phyloP scores from a whole-genome alignment of 2,797 vertebrate genomes.

The Morelia viridis region DNA sequence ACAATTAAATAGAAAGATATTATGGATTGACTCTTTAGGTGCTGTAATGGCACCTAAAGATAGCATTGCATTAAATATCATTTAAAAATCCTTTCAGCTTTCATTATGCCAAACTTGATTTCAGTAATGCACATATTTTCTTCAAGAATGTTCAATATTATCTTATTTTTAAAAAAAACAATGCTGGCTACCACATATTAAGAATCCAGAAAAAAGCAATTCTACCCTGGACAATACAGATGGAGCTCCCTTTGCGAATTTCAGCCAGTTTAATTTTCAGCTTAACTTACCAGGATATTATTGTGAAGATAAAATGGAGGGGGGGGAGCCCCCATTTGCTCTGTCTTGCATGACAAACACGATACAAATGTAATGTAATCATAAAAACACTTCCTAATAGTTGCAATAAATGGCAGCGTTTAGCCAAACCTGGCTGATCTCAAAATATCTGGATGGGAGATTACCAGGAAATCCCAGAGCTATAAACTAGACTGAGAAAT shows the following conservation, averaged over 20 bases:
- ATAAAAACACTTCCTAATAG: background rate
- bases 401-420: background rate
- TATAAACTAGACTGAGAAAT: background rate
- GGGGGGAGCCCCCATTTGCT: background rate
- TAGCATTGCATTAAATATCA: constrained; percentile 49
- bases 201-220: constrained; percentile 17
- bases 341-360: background rate
- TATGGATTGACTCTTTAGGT: background rate
- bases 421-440: background rate
- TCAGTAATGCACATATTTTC: constrained; percentile 51
- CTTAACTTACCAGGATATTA: background rate
- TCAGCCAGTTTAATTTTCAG: background rate
- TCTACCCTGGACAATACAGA: background rate
- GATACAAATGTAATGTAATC: background rate
- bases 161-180: constrained; percentile 41
- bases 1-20: background rate
- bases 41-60: constrained; percentile 56
- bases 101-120: constrained; percentile 36
- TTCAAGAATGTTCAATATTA: constrained; percentile 44
- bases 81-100: constrained; percentile 39
- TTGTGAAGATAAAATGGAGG: background rate
- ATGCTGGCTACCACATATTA: constrained; percentile 30
- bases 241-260: background rate
- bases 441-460: background rate
- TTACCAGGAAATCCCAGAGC: background rate